A percentile compares a stretch with the other conserved stretches of the same genome.
These are phyloP conservation scores for Tetramorium bicarinatum DNA, from an alignment of 2,888 invertebrate genomes.

Conservation along the genomic window DNA sequence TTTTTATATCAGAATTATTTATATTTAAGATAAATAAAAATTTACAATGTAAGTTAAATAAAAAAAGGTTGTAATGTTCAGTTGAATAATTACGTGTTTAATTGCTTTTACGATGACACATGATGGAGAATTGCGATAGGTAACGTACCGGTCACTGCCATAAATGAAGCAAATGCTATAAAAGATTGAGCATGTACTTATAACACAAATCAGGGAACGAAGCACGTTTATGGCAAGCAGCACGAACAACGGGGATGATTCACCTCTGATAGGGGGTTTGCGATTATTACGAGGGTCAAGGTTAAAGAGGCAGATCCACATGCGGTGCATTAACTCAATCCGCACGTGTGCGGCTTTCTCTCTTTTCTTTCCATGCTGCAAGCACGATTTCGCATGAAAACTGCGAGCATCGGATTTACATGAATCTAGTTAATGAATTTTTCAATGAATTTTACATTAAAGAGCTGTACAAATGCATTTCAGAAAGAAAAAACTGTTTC, in stretches of 20 bases:
- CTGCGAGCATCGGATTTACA: neutral
- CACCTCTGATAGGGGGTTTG: slow-evolving; percentile 36
- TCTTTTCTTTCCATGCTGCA: neutral
- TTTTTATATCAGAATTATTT: neutral
- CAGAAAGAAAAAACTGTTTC: neutral
- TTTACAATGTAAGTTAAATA: neutral
- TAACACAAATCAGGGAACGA: slow-evolving; percentile 27
- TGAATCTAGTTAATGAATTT: slow-evolving; percentile 15
- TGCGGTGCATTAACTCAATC: slow-evolving; percentile 25
- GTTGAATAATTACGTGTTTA: neutral
- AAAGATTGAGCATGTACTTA: slow-evolving; percentile 21
- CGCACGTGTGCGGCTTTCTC: slow-evolving; percentile 21
- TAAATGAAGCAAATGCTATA: neutral
- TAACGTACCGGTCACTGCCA: neutral
- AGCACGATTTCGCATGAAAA: neutral
- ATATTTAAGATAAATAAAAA: neutral
- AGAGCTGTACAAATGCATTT: slow-evolving; percentile 1
- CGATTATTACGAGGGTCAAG: slow-evolving; percentile 54
- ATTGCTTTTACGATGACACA: slow-evolving; percentile 1
- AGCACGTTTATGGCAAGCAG: slow-evolving; percentile 26
- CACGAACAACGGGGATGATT: slow-evolving; percentile 43
- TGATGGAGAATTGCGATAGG: neutral
- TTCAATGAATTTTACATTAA: neutral
- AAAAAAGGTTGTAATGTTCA: neutral
- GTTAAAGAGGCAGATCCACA: slow-evolving; percentile 47